These are phyloP conservation scores for Anguilla obscura DNA, from an alignment of 2,797 vertebrate species.

Conservation along the genomic window DNA sequence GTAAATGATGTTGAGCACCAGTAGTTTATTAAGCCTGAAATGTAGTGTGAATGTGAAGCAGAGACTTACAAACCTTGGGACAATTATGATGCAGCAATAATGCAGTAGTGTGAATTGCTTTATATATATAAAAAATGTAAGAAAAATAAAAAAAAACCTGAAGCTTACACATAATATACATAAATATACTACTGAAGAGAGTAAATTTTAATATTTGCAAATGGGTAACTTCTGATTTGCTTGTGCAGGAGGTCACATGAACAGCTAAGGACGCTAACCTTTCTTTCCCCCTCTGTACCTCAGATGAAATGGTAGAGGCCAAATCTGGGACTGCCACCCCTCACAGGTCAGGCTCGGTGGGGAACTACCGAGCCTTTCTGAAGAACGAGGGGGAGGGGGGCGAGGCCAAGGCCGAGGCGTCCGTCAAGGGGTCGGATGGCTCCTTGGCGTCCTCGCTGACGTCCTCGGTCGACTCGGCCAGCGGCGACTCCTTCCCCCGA, in stretches of 20 bases:
- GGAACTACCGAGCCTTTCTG: constrained; percentile 82
- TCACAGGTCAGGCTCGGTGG: constrained; percentile 88
- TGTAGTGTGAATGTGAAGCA: too few species aligned
- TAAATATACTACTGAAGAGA: too few species aligned
- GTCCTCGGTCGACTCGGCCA: constrained; percentile 87
- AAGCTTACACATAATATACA: too few species aligned
- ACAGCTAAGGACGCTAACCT: background rate
- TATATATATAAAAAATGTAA: too few species aligned
- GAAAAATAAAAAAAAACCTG: too few species aligned
- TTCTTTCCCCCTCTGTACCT: background rate
- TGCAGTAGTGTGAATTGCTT: too few species aligned
- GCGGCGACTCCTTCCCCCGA: constrained; percentile 77
- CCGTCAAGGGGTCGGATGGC: constrained; percentile 79
- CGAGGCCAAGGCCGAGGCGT: constrained; percentile 69
- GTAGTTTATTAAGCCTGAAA: background rate
- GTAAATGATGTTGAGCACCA: background rate
- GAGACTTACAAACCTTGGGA: too few species aligned
- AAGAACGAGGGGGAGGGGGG: constrained; percentile 84
- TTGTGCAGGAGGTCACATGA: background rate
- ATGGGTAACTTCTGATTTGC: too few species aligned
- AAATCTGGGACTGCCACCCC: constrained; percentile 94
- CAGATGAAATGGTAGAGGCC: constrained; percentile 90
- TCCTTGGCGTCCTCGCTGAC: constrained; percentile 90
- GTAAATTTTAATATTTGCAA: background rate
- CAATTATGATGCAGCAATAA: too few species aligned